These are phyloP conservation scores for Myodes glareolus DNA, from an alignment of 2,113 vertebrate species.

Conservation along the genomic window DNA sequence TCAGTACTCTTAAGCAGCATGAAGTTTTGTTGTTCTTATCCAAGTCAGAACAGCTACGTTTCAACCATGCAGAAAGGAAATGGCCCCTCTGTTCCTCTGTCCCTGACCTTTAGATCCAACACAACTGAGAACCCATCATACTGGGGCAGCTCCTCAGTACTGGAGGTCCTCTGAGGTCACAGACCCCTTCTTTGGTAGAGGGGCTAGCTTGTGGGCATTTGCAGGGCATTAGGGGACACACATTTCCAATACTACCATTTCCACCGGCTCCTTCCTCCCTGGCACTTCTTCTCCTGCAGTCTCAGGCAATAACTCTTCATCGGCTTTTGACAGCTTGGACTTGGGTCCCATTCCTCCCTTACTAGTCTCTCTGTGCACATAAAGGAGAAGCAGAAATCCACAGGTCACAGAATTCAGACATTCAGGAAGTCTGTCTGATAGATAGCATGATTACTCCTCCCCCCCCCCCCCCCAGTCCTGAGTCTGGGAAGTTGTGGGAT, in stretches of 20 bases:
- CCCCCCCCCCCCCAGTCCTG: background rate
- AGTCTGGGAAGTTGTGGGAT: background rate
- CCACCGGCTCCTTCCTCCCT: background rate
- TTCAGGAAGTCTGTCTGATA: fast-evolving
- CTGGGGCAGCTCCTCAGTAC: background rate
- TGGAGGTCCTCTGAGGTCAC: background rate
- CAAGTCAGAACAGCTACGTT: background rate
- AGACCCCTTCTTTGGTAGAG: background rate
- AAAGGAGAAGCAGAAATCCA: constrained; percentile 9
- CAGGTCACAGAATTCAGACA: background rate
- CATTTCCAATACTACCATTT: background rate
- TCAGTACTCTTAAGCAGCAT: background rate
- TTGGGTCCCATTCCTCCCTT: background rate
- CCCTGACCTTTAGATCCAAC: background rate
- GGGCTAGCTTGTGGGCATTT: no score
- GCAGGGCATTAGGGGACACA: background rate
- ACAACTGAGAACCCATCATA: background rate
- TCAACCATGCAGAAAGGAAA: background rate
- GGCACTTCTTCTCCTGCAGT: background rate
- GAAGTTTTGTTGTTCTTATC: background rate
- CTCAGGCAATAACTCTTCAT: background rate
- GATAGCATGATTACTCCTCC: background rate
- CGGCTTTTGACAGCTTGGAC: background rate
- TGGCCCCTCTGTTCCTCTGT: background rate
- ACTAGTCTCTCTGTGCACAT: background rate